Evolutionary conservation across 1,140 invertebrate genomes (phyloP).

Genomic region (Listronotus oregonensis): DNA sequence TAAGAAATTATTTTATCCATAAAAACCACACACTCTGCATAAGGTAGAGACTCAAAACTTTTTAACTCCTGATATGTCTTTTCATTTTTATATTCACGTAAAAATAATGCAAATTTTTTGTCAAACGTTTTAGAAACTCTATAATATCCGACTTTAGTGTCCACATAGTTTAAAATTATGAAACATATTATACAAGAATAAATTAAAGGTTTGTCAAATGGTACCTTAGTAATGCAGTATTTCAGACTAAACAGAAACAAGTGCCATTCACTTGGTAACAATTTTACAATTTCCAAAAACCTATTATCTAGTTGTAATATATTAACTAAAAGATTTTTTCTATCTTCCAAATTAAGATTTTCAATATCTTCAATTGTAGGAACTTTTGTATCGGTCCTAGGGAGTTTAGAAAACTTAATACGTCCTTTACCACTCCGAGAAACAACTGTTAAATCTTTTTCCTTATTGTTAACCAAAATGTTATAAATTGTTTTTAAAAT

Average conservation of each 20-base stretch:
- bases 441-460: slow-evolving; percentile 53
- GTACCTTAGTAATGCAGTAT: slow-evolving; percentile 68
- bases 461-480: slow-evolving; percentile 57
- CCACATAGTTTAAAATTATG: slow-evolving; percentile 66
- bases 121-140: slow-evolving; percentile 53
- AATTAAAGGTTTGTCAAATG: slow-evolving; percentile 60
- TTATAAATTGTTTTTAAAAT: slow-evolving; percentile 70
- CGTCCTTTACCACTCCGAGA: slow-evolving; percentile 50
- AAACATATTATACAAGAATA: slow-evolving; percentile 66
- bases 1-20: slow-evolving; percentile 63
- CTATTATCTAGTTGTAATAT: slow-evolving; percentile 56
- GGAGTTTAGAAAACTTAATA: slow-evolving; percentile 46
- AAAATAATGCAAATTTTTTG: slow-evolving; percentile 37
- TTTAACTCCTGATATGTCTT: slow-evolving; percentile 46
- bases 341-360: slow-evolving; percentile 33
- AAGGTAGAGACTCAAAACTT: slow-evolving; percentile 58
- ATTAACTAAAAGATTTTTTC: slow-evolving; percentile 56
- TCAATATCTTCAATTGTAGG: slow-evolving; percentile 55
- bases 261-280: slow-evolving; percentile 65
- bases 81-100: slow-evolving; percentile 40
- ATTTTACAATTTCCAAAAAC: slow-evolving; percentile 53
- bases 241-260: slow-evolving; percentile 67
- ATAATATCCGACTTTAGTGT: slow-evolving; percentile 63
- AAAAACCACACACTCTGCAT: slow-evolving; percentile 62
- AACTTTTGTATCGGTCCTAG: slow-evolving; percentile 51